Evolutionary conservation across 2,888 invertebrate genomes (phyloP), one percentile per base, ranked within the genome.

Genomic region (Epinotia ramella): DNA sequence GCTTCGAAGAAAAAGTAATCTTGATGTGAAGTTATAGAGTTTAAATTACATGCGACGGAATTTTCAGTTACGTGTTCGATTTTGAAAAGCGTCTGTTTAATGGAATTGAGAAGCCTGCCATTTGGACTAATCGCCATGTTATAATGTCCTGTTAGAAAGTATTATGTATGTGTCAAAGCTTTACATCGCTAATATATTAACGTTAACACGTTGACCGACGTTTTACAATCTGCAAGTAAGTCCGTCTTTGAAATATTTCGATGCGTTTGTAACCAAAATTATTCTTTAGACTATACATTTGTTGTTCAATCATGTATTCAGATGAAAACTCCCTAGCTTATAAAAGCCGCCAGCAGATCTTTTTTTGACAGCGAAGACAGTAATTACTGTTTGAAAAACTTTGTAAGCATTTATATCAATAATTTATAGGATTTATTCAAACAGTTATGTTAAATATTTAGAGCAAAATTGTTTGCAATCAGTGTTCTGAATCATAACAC

Each of bases 71-170:
- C 5, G 28, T 0, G 5, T 18, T 18, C 9, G n/a, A 56, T 13
- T 12, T 53, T 6, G 33, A 33, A 40, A 20, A 9, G 57, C 13
- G 0, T 56, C 3, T 13, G 28, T 18, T 18, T 68, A 74, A 64
- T 28, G 68, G 68, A 68, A 73, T 74, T 74, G 69, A 49, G 74
- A 64, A 69, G 74, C 56, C 7, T 59, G 66, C 44, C 66, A 44
- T 57, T 57, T 18, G 57, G 64, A 3, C 33, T 73, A 53, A 67
- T 62, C 60, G 33, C 9, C 44, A 20, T 53, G 63, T 33, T 64
- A 64, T 57, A 40, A 69, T 28, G 49, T 59, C 46, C 64, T 65
- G 24, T 64, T 73, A 66, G 66, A 46, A 66, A n/a, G 5, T 56
- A 49, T 49, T 16, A 16, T 49, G 49, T 49, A 49, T 16, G 16